Evolutionary conservation across 2,888 invertebrate genomes (phyloP).

Genomic region (Drosophila pseudotalamancana): DNA sequence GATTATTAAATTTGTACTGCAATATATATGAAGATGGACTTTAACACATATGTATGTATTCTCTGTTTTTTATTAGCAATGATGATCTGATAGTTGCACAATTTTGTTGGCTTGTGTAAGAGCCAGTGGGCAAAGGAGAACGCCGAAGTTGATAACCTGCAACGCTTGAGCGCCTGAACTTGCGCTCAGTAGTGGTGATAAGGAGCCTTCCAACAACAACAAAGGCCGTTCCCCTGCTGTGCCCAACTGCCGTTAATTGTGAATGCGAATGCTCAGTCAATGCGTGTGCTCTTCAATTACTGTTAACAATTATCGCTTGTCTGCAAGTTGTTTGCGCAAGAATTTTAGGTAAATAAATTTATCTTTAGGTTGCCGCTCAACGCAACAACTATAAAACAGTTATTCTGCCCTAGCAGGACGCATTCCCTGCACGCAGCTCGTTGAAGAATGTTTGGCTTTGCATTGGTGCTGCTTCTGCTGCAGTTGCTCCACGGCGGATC

Average conservation of each 20-base stretch:
- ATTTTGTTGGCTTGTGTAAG: neutral
- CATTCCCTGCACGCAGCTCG: conserved; percentile 29
- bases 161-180: conserved; percentile 43
- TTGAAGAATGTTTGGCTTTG: conserved; percentile 30
- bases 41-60: neutral
- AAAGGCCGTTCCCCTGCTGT: conserved; percentile 38
- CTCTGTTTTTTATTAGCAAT: neutral
- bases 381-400: conserved; percentile 46
- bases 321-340: conserved; percentile 30
- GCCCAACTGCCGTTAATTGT: conserved; percentile 34
- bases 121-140: conserved; percentile 1
- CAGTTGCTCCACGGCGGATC: conserved; percentile 30
- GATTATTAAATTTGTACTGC: neutral
- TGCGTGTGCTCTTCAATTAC: conserved; percentile 48
- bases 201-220: conserved; percentile 42
- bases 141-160: conserved; percentile 56
- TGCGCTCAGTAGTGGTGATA: conserved; percentile 42
- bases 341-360: conserved; percentile 45
- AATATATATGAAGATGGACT: too few species aligned
- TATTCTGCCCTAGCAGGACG: conserved; percentile 26
- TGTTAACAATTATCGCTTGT: conserved; percentile 52
- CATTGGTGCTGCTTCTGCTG: conserved; percentile 32
- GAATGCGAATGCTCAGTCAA: conserved; percentile 51
- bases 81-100: neutral
- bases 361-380: conserved; percentile 39